Percentiles rank a stretch among this genome's conserved stretches.
Evolutionary conservation across 1,140 invertebrate genomes (phyloP).

Genomic region (Neocloeon triangulifer): DNA sequence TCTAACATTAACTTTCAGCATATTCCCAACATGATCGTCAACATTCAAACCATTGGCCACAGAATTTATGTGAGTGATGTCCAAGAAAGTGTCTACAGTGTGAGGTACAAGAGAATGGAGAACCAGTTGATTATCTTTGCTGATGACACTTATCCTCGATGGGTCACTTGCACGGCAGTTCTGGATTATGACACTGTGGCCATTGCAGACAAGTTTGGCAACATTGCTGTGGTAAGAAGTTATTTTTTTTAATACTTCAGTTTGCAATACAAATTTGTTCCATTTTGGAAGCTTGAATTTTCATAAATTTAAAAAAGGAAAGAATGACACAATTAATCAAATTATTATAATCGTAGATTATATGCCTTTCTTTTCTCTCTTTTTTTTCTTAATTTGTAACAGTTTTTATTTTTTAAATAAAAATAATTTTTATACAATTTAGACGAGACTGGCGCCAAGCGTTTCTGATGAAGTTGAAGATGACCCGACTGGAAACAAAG

Average conservation of each 20-base stretch:
- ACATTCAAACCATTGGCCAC: conserved; percentile 81
- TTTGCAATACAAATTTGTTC: not conserved
- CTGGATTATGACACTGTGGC: conserved; percentile 94
- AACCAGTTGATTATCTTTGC: conserved; percentile 97
- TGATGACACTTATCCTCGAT: conserved; percentile 91
- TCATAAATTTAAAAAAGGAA: not conserved
- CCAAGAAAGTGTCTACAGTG: conserved; percentile 92
- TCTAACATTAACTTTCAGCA: conserved; percentile 29
- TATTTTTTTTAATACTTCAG: not conserved
- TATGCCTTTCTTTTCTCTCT: not conserved
- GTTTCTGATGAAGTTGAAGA: conserved; percentile 96
- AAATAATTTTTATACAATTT: conserved; percentile 7
- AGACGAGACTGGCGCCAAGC: conserved; percentile 65
- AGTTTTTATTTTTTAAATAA: not conserved
- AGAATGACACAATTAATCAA: too few species aligned
- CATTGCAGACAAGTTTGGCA: conserved; percentile 97
- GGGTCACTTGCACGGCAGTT: conserved; percentile 80
- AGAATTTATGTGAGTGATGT: conserved; percentile 89
- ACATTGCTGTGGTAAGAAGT: conserved; percentile 60
- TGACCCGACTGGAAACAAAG: conserved; percentile 95
- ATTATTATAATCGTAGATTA: not conserved
- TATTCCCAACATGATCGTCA: conserved; percentile 78
- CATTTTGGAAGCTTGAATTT: not conserved
- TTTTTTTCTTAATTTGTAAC: not conserved
- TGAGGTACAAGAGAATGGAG: conserved; percentile 85